These are phyloP conservation scores for Saccostrea echinata DNA, from an alignment of 1,140 invertebrate species.

Conservation along the genomic window DNA sequence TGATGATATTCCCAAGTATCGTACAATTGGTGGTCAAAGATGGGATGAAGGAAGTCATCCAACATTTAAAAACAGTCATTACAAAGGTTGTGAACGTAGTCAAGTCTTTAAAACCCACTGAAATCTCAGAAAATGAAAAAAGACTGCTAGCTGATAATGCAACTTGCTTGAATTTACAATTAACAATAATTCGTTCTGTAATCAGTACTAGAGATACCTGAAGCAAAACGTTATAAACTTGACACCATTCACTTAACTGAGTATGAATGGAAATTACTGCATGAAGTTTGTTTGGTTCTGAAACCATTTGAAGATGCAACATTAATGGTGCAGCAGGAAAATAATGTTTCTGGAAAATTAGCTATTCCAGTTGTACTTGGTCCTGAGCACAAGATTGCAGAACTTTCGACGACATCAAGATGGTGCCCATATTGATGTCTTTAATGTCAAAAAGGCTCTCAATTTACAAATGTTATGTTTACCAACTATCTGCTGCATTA, in stretches of 20 bases:
- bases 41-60: constrained; percentile 39
- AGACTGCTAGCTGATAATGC: constrained; percentile 39
- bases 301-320: constrained; percentile 54
- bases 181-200: constrained; percentile 15
- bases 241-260: neutral
- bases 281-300: constrained; percentile 36
- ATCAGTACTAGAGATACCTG: neutral
- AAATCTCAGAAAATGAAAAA: constrained; percentile 24
- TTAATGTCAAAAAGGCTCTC: neutral
- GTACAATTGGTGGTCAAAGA: constrained; percentile 25
- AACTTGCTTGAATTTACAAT: constrained; percentile 47
- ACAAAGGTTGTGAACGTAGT: constrained; percentile 36
- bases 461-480: neutral
- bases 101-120: constrained; percentile 4
- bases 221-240: constrained; percentile 30
- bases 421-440: constrained; percentile 25
- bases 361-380: constrained; percentile 33
- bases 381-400: constrained; percentile 19
- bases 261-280: constrained; percentile 39
- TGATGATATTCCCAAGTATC: constrained; percentile 5
- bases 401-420: constrained; percentile 40
- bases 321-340: constrained; percentile 40
- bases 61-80: constrained; percentile 44
- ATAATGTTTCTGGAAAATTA: constrained; percentile 40
- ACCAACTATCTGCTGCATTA: constrained; percentile 23